phyloP scores from a whole-genome alignment of 2,888 invertebrate genomes.

The Drosophila mercatorum region DNA sequence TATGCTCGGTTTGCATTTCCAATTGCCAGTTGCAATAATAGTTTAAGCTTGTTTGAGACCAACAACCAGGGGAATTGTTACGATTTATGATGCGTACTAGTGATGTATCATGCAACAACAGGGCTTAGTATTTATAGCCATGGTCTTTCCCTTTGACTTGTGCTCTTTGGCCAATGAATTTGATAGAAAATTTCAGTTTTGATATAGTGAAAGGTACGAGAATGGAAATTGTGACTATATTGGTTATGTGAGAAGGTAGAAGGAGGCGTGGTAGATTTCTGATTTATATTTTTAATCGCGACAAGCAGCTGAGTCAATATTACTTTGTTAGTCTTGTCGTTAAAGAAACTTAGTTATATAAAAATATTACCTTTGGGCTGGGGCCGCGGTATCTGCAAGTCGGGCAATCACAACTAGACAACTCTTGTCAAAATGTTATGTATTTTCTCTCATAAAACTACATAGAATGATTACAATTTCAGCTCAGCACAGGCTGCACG shows the following conservation, averaged over 20 bases:
- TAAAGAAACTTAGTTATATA: background rate
- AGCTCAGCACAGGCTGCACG: no score
- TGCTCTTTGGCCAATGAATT: background rate
- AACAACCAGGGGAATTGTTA: background rate
- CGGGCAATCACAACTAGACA: no score
- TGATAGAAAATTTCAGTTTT: background rate
- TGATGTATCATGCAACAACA: constrained; percentile 5
- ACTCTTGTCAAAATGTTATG: background rate
- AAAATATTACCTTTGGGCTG: background rate
- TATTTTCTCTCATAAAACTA: no score
- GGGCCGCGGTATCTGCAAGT: background rate
- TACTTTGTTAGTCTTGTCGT: no score
- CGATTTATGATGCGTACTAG: background rate
- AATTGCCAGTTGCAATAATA: constrained; percentile 3
- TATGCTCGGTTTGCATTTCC: constrained; percentile 3
- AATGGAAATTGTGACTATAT: background rate
- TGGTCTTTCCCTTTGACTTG: background rate
- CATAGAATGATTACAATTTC: no score
- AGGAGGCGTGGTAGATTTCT: background rate
- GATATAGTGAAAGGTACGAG: background rate
- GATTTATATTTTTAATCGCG: background rate
- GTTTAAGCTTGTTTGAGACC: background rate
- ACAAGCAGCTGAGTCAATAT: background rate
- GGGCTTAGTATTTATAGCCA: background rate
- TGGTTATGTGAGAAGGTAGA: background rate